Conservation (phyloP, 1,140 invertebrate genomes). For the Lycorma delicatula region DNA sequence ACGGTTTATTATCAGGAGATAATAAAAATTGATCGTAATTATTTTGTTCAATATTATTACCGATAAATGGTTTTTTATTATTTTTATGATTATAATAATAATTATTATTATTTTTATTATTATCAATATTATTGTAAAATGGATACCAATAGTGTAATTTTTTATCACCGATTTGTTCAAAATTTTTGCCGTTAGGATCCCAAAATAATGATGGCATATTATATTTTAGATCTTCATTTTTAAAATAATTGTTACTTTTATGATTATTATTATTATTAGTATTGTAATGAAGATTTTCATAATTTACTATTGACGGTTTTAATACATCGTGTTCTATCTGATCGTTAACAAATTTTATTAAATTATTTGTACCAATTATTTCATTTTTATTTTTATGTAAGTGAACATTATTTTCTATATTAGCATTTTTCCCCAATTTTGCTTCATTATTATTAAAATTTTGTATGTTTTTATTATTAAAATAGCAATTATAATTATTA, state of each 20-base stretch:
- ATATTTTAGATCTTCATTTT: neutral
- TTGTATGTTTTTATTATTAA: too few species aligned
- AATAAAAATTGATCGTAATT: neutral
- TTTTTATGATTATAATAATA: neutral
- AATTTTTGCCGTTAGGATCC: neutral
- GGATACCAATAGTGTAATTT: too few species aligned
- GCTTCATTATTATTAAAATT: too few species aligned
- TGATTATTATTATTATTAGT: too few species aligned
- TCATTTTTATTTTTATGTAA: neutral
- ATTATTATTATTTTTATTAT: too few species aligned
- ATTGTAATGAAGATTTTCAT: too few species aligned
- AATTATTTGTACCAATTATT: neutral
- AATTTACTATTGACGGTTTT: too few species aligned
- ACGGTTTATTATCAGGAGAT: neutral
- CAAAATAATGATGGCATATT: neutral
- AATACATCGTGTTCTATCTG: neutral
- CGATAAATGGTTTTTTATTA: neutral
- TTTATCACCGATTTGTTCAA: neutral
- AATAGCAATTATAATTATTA: too few species aligned
- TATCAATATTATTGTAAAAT: too few species aligned
- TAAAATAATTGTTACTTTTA: neutral
- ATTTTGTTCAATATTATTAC: neutral
- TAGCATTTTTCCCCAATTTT: too few species aligned
- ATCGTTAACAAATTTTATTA: neutral
- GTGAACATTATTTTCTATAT: too few species aligned